Evolutionary conservation across 2,113 vertebrate genomes (phyloP).

Genomic region (Beaufortia kweichowensis): DNA sequence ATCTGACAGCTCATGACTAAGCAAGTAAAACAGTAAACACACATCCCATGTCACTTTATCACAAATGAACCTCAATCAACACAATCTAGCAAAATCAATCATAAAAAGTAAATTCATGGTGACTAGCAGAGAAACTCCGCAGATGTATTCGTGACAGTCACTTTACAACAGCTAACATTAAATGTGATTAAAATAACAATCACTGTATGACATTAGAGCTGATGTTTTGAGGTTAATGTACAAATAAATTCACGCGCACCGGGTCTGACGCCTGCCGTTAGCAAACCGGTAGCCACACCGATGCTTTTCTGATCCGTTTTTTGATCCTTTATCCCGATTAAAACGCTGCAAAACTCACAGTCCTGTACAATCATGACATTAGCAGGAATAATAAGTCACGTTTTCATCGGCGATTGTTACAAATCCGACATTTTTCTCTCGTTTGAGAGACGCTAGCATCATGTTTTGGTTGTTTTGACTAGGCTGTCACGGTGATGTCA

Average conservation of each 20-base stretch:
- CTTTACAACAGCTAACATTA: neutral
- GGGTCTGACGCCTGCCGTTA: conserved; percentile 31
- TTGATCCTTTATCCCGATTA: neutral
- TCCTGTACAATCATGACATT: neutral
- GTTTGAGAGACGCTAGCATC: conserved; percentile 10
- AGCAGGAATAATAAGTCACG: neutral
- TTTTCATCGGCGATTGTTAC: neutral
- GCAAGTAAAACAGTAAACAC: neutral
- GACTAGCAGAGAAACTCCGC: neutral
- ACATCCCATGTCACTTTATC: neutral
- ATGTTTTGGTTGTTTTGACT: conserved; percentile 47
- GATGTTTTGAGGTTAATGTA: neutral
- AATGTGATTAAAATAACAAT: neutral
- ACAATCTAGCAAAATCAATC: neutral
- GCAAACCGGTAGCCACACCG: conserved; percentile 24
- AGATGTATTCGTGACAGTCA: neutral
- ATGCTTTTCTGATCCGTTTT: conserved; percentile 5
- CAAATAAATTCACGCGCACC: neutral
- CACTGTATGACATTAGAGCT: neutral
- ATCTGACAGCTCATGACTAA: neutral
- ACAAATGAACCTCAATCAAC: neutral
- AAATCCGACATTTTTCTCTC: conserved; percentile 18
- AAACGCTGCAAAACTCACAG: conserved; percentile 18
- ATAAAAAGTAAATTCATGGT: neutral
- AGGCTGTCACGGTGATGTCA: conserved; percentile 25